phyloP scores from a whole-genome alignment of 2,113 vertebrate genomes.

The Acrocephalus arundinaceus region DNA sequence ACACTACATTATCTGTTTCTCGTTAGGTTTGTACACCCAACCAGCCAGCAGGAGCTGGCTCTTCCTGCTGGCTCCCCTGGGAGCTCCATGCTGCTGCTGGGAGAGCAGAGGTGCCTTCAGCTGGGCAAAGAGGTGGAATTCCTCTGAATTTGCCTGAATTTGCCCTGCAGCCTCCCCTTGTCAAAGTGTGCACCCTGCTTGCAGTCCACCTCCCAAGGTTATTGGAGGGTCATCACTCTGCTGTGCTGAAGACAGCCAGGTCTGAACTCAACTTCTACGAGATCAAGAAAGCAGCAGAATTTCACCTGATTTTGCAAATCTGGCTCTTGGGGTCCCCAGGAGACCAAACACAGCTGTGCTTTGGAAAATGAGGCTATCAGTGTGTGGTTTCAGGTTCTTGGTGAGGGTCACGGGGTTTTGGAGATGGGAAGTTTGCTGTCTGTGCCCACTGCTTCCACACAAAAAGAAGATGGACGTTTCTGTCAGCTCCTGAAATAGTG shows the following conservation, averaged over 20 bases:
- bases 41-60: background rate
- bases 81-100: background rate
- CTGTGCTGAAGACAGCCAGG: background rate
- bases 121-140: background rate
- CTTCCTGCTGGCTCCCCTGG: background rate
- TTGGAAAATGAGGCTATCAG: background rate
- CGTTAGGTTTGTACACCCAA: rapidly evolving
- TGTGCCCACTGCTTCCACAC: background rate
- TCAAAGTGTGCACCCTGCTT: background rate
- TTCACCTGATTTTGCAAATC: background rate
- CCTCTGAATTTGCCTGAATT: background rate
- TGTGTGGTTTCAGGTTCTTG: background rate
- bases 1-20: rapidly evolving
- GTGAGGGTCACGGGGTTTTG: background rate
- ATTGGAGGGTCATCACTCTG: rapidly evolving
- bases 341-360: background rate
- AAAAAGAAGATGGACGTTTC: rapidly evolving
- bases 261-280: background rate
- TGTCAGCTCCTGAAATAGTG: background rate
- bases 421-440: background rate
- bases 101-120: background rate
- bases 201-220: background rate
- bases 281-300: background rate
- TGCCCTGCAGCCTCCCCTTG: background rate
- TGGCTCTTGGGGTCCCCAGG: rapidly evolving